Evolutionary conservation across 1,140 invertebrate genomes (phyloP), one percentile per base, ranked within the genome.

Genomic region (Frieseomelitta varia): DNA sequence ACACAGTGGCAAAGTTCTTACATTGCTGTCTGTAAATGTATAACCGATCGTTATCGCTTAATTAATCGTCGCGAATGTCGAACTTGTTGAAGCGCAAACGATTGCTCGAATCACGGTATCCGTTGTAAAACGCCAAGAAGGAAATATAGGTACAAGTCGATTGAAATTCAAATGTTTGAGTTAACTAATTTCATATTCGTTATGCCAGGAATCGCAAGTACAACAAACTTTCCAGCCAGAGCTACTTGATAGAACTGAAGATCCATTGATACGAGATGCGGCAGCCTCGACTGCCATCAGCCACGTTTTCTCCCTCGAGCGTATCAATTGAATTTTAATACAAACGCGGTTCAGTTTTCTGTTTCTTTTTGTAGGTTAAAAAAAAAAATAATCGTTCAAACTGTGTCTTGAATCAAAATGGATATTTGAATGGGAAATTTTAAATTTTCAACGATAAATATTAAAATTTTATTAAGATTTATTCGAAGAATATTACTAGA

Each of bases 161-260:
- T 77, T 56, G 82, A 87, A 76, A 76, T 86, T 86, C 75, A 61
- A 86, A 84, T 81, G 53, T 84, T 88, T 80, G 53, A 88, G 65
- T 82, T 83, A 85, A 58, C 53, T 87, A 88, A 89, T 76, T 89
- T 86, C 67, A 27, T 73, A 79, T 88, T 75, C 34, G 58, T 39
- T 69, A 27, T 63, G 65, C 58, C 55, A 61, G 83, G 69, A 86
- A 81, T 86, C 58, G 47, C 19, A 88, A 87, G 61, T 69, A 61
- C 34, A 24, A 17, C 19, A 47, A 81, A 89, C 76, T 89, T 89
- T 83, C 65, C 55, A 74, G 74, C 34, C 79, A 11, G 53, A 63
- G 51, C 19, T 56, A 61, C 73, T 82, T 63, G 39, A 77, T 21
- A 69, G 10, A 51, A 27, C 61, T 30, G 2, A 77, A 82, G 73